Conservation (phyloP, 2,113 vertebrate species). For the Crotalus tigris region DNA sequence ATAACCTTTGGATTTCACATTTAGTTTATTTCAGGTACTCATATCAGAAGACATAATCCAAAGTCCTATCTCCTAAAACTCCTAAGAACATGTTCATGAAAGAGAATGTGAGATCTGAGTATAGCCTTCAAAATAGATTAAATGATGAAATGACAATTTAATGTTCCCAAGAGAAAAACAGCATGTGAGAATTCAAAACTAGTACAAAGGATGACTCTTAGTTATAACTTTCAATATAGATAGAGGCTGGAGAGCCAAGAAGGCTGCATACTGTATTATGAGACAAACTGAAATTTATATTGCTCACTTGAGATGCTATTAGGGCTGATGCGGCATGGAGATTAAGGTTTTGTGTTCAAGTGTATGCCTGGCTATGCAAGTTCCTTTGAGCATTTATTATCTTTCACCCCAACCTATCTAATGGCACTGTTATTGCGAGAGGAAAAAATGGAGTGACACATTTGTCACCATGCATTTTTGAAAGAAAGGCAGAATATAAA, state of each 20-base stretch:
- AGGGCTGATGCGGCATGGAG: not conserved
- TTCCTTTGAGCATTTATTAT: not conserved
- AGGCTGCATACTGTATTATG: not conserved
- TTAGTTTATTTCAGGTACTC: not conserved
- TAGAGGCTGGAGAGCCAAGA: not conserved
- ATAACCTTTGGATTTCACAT: not conserved
- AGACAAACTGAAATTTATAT: not conserved
- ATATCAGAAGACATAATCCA: not conserved
- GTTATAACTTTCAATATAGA: not conserved
- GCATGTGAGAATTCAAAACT: not conserved
- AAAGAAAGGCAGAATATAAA: not conserved
- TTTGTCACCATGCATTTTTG: not conserved
- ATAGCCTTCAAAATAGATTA: conserved; percentile 3
- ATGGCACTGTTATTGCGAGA: not conserved
- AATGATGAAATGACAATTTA: conserved; percentile 8
- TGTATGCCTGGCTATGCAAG: not conserved
- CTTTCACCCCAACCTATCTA: not conserved
- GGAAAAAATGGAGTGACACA: not conserved
- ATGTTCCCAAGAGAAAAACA: not conserved
- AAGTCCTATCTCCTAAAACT: not conserved
- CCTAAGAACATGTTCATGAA: not conserved
- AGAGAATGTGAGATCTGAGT: conserved; percentile 8
- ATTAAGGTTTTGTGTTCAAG: not conserved
- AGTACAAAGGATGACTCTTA: not conserved
- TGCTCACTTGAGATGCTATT: not conserved